These are phyloP conservation scores for Eublepharis macularius DNA, from an alignment of 2,113 vertebrate genomes.

Conservation along the genomic window DNA sequence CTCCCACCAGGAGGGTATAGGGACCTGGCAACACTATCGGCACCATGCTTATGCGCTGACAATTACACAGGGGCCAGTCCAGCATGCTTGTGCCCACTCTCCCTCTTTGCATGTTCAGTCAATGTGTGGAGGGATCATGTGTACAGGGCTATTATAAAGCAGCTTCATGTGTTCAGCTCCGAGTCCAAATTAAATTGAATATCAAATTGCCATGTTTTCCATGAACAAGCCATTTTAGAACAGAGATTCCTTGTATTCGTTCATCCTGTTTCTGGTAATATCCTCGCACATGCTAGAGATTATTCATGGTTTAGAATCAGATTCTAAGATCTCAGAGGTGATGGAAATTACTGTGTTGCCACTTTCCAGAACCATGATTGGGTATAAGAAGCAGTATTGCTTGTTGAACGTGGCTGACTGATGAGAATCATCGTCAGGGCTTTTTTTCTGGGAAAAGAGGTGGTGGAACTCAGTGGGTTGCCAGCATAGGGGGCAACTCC, in stretches of 20 bases:
- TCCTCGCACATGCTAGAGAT: neutral
- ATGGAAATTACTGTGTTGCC: neutral
- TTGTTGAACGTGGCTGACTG: neutral
- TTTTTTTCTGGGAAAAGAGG: no score
- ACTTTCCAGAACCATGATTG: neutral
- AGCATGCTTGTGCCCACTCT: no score
- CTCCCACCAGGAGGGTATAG: no score
- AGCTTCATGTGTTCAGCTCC: no score
- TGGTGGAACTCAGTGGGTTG: no score
- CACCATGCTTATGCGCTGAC: no score
- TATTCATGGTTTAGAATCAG: neutral
- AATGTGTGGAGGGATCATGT: no score
- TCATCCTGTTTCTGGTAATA: neutral
- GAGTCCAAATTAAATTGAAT: neutral
- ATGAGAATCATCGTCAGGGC: neutral
- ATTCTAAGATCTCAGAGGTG: neutral
- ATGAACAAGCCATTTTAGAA: neutral
- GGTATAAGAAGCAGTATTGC: neutral
- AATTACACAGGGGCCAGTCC: no score
- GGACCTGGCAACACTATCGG: no score
- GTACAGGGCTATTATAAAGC: no score
- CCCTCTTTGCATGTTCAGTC: no score
- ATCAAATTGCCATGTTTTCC: neutral
- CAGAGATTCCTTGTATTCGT: neutral
- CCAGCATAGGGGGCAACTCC: no score